Percentiles rank a stretch among this genome's conserved stretches.
Evolutionary conservation across 2,113 vertebrate species (phyloP).

Genomic region (Pampusana beccarii): DNA sequence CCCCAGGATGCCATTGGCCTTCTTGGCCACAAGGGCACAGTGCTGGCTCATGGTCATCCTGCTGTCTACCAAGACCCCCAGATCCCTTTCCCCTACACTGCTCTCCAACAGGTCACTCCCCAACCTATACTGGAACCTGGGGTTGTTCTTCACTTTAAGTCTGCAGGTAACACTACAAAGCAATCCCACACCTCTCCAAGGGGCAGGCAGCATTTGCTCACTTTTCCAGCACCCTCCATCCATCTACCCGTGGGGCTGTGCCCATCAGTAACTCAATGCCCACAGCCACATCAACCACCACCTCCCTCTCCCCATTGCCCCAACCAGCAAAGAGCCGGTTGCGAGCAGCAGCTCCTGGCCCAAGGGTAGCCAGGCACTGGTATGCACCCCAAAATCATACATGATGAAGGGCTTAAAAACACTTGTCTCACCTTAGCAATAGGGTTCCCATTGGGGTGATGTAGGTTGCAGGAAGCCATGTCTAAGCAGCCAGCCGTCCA

Average conservation of each 20-base stretch:
- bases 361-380: not conserved
- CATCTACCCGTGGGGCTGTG: not conserved
- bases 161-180: not conserved
- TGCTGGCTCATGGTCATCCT: too few relatives aligned
- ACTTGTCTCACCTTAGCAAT: rapidly evolving
- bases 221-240: not conserved
- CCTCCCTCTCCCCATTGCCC: not conserved
- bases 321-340: not conserved
- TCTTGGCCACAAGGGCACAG: too few relatives aligned
- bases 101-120: too few relatives aligned
- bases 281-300: rapidly evolving
- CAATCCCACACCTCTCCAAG: not conserved
- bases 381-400: not conserved
- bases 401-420: not conserved
- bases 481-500: rapidly evolving
- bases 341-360: not conserved
- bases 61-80: too few relatives aligned
- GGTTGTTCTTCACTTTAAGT: not conserved
- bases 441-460: too few relatives aligned
- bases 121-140: too few relatives aligned
- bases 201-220: rapidly evolving
- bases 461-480: rapidly evolving
- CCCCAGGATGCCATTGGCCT: too few relatives aligned
- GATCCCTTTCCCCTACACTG: too few relatives aligned
- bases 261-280: not conserved